Conservation (phyloP, 1,140 invertebrate genomes). For the Hylaeus anthracinus region DNA sequence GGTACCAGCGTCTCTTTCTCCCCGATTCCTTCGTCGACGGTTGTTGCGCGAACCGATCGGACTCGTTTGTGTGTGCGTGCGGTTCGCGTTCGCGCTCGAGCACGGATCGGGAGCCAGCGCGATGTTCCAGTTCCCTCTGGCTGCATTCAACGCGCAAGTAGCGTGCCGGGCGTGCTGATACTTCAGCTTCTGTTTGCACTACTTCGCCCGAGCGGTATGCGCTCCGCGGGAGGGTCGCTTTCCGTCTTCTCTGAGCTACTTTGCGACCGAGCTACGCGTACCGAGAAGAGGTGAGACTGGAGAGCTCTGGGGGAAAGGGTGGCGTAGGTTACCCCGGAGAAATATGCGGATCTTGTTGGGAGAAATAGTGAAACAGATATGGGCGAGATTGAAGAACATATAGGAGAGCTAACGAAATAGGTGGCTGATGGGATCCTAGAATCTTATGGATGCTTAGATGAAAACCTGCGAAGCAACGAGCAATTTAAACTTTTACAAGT, state of each 20-base stretch:
- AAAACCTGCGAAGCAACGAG: neutral
- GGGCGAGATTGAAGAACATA: too few relatives aligned
- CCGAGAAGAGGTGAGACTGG: too few relatives aligned
- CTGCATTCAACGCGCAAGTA: conserved; percentile 58
- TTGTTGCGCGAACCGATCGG: conserved; percentile 43
- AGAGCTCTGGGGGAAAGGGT: too few relatives aligned
- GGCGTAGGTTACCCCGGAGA: too few relatives aligned
- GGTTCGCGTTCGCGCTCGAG: conserved; percentile 4
- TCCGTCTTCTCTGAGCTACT: neutral
- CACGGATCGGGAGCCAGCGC: conserved; percentile 34
- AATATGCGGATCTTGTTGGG: too few relatives aligned
- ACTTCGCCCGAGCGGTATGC: conserved; percentile 49
- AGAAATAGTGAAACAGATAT: too few relatives aligned
- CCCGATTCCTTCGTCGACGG: neutral
- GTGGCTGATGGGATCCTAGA: too few relatives aligned
- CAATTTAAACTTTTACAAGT: neutral
- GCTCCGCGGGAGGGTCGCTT: conserved; percentile 8
- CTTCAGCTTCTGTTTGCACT: conserved; percentile 65
- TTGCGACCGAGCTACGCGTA: too few relatives aligned
- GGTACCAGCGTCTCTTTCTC: conserved; percentile 54
- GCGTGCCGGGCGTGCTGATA: conserved; percentile 62
- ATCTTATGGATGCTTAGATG: too few relatives aligned
- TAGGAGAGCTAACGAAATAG: too few relatives aligned
- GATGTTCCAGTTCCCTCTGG: conserved; percentile 50
- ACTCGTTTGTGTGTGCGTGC: conserved; percentile 43